Conservation (phyloP, 2,888 invertebrate species). For the Germaria angustata region DNA sequence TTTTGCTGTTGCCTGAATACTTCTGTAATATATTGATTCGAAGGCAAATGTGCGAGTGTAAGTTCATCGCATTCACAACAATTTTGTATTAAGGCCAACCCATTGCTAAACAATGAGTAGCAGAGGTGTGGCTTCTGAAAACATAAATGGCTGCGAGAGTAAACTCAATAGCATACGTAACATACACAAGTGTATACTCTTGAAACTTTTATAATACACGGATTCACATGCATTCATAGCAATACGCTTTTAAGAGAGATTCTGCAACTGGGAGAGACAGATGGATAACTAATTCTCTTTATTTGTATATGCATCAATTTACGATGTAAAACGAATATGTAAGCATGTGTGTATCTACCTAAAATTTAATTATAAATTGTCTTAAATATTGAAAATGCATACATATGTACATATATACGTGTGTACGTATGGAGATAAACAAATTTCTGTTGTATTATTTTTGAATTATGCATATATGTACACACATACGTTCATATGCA, state of each 20-base stretch:
- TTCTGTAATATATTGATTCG: constrained; percentile 40
- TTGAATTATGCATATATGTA: too few relatives aligned
- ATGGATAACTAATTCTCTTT: constrained; percentile 4
- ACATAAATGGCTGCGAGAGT: constrained; percentile 77
- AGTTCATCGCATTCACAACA: constrained; percentile 6
- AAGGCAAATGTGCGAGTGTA: not conserved
- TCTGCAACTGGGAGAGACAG: not conserved
- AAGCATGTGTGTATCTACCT: too few relatives aligned
- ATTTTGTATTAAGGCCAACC: constrained; percentile 72
- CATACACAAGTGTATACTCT: not conserved
- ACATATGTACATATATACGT: not conserved
- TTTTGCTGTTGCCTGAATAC: constrained; percentile 56
- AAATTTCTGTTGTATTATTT: not conserved
- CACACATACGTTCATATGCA: not conserved
- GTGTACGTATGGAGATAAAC: not conserved
- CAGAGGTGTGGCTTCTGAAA: constrained; percentile 78
- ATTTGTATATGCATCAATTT: not conserved
- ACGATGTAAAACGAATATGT: too few relatives aligned
- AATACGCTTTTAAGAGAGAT: not conserved
- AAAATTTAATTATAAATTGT: too few relatives aligned
- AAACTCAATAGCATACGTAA: constrained; percentile 16
- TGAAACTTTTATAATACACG: not conserved
- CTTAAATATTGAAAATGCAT: too few relatives aligned
- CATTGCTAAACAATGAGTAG: constrained; percentile 74
- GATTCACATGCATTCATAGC: not conserved